These are phyloP conservation scores for Apeira syringaria DNA, from an alignment of 2,888 invertebrate genomes.

Conservation along the genomic window DNA sequence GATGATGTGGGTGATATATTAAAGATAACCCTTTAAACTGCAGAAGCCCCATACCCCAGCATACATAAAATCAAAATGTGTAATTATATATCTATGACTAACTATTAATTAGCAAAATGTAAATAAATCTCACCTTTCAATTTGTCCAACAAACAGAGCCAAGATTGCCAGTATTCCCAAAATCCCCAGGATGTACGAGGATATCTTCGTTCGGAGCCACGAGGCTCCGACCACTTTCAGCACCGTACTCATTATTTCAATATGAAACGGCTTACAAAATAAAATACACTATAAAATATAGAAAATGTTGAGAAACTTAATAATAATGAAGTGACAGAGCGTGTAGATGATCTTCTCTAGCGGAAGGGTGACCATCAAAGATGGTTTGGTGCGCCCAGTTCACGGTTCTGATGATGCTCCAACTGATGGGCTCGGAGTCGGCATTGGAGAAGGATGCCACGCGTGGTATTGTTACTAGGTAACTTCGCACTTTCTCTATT, in stretches of 20 bases:
- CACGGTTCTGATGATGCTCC: constrained; percentile 57
- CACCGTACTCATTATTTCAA: constrained; percentile 80
- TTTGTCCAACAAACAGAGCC: constrained; percentile 87
- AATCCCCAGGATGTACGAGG: constrained; percentile 87
- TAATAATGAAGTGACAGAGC: constrained; percentile 82
- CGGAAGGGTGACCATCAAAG: constrained; percentile 74
- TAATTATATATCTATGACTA: too few species aligned
- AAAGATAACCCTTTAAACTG: too few species aligned
- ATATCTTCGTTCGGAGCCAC: constrained; percentile 89
- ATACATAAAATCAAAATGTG: too few species aligned
- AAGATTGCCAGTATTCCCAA: constrained; percentile 87
- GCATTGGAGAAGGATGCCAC: constrained; percentile 58
- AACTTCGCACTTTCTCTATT: constrained; percentile 47
- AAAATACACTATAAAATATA: constrained; percentile 72
- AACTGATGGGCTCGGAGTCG: constrained; percentile 48
- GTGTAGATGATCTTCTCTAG: constrained; percentile 74
- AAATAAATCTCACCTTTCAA: constrained; percentile 84
- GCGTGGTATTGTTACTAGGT: constrained; percentile 47
- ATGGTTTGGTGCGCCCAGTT: constrained; percentile 49
- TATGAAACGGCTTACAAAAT: constrained; percentile 33
- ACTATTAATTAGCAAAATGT: too few species aligned
- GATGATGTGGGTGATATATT: too few species aligned
- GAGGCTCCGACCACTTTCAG: constrained; percentile 92
- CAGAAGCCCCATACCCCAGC: too few species aligned
- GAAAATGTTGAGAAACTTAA: constrained; percentile 79